Percentiles rank a stretch among this genome's conserved stretches.
phyloP scores from a whole-genome alignment of 37 sponge, comb jelly and placozoan species.

The Halisarca cf. caerulea region DNA sequence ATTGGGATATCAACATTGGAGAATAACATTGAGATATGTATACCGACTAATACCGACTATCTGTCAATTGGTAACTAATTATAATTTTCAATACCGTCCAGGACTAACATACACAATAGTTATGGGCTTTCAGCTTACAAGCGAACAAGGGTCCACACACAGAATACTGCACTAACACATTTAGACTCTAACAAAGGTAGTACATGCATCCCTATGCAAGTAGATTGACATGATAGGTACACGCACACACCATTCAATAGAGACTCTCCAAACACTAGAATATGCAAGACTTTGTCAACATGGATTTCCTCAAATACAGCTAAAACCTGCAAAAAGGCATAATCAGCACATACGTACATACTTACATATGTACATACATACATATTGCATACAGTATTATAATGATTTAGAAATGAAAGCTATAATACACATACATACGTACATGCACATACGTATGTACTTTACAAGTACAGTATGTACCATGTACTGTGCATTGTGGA shows the following conservation, averaged over 20 bases:
- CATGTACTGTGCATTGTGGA: too few species aligned
- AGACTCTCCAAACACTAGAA: slow-evolving; percentile 96
- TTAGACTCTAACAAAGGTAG: background rate
- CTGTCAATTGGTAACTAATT: too few species aligned
- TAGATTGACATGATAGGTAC: background rate
- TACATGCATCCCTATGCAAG: background rate
- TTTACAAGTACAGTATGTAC: too few species aligned
- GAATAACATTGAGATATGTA: too few species aligned
- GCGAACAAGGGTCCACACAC: background rate
- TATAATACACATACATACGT: too few species aligned
- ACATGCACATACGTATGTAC: too few species aligned
- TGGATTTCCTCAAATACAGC: slow-evolving; percentile 91
- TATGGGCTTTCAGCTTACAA: too few species aligned
- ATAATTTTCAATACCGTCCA: too few species aligned
- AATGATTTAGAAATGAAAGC: too few species aligned
- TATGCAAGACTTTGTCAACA: slow-evolving; percentile 88
- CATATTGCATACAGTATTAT: background rate
- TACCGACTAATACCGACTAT: too few species aligned
- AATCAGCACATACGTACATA: background rate
- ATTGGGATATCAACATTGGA: too few species aligned
- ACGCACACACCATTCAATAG: slow-evolving; percentile 82
- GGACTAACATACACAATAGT: background rate
- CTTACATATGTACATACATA: background rate
- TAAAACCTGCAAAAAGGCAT: slow-evolving; percentile 37
- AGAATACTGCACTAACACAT: background rate